Evolutionary conservation across 2,113 vertebrate genomes (phyloP).

Genomic region (Carlito syrichta): DNA sequence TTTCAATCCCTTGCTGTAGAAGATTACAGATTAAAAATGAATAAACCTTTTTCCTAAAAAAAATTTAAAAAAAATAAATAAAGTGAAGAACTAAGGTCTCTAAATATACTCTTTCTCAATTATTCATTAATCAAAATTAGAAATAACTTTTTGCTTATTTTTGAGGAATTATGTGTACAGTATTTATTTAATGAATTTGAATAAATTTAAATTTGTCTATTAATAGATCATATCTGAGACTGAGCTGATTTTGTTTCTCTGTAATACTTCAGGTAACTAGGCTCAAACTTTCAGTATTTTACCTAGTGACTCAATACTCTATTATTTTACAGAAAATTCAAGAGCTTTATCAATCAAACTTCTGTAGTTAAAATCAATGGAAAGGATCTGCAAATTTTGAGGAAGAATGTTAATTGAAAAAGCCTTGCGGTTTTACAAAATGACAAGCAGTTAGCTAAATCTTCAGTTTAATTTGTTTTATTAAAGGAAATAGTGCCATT

Average conservation of each 20-base stretch:
- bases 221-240: neutral
- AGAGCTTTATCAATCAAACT: slow-evolving; percentile 5
- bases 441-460: neutral
- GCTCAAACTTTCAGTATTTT: neutral
- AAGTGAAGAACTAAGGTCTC: neutral
- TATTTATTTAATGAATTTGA: slow-evolving; percentile 36
- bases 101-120: slow-evolving; percentile 14
- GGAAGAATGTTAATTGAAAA: neutral
- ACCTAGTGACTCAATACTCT: neutral
- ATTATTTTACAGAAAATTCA: slow-evolving; percentile 13
- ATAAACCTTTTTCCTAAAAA: neutral
- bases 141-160: slow-evolving; percentile 30
- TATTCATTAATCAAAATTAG: slow-evolving; percentile 45
- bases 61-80: slow-evolving; percentile 49
- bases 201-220: slow-evolving; percentile 39
- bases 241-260: slow-evolving; percentile 23
- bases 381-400: neutral
- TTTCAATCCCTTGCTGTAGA: slow-evolving; percentile 17
- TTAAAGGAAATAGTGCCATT: slow-evolving; percentile 2
- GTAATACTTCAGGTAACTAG: neutral
- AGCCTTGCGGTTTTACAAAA: neutral
- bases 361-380: neutral
- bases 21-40: neutral
- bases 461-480: slow-evolving; percentile 18
- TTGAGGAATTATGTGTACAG: neutral